phyloP scores from a whole-genome alignment of 1,140 invertebrate species.

The Pantala flavescens region DNA sequence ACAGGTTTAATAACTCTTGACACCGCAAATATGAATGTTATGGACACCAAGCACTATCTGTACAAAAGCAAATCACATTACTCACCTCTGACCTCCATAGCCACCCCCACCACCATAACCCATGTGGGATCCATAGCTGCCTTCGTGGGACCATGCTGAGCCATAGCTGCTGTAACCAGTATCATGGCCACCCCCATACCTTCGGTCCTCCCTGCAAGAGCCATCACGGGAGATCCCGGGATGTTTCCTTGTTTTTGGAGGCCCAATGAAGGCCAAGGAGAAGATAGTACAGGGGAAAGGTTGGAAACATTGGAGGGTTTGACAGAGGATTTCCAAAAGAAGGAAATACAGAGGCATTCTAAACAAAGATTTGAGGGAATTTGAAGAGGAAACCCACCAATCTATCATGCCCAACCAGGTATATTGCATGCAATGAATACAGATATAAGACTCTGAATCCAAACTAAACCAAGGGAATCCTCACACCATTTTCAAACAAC shows the following conservation, averaged over 20 bases:
- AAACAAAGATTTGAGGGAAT: neutral
- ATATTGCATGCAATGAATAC: no score
- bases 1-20: no score
- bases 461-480: no score
- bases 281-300: neutral
- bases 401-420: no score
- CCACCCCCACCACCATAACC: slow-evolving; percentile 33
- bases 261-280: neutral
- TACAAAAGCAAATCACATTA: neutral
- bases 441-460: no score
- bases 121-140: neutral
- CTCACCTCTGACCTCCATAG: slow-evolving; percentile 25
- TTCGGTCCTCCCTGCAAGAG: slow-evolving; percentile 14
- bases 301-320: neutral
- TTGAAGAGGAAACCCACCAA: no score
- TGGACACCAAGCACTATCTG: neutral
- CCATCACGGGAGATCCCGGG: neutral
- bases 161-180: slow-evolving; percentile 12
- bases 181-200: slow-evolving; percentile 14
- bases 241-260: neutral
- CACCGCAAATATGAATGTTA: neutral
- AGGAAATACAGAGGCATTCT: neutral
- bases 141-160: slow-evolving; percentile 11
- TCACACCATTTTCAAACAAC: no score
- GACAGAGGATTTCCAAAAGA: neutral